phyloP scores from a whole-genome alignment of 2,113 vertebrate species.

The Rhinolophus sinicus region DNA sequence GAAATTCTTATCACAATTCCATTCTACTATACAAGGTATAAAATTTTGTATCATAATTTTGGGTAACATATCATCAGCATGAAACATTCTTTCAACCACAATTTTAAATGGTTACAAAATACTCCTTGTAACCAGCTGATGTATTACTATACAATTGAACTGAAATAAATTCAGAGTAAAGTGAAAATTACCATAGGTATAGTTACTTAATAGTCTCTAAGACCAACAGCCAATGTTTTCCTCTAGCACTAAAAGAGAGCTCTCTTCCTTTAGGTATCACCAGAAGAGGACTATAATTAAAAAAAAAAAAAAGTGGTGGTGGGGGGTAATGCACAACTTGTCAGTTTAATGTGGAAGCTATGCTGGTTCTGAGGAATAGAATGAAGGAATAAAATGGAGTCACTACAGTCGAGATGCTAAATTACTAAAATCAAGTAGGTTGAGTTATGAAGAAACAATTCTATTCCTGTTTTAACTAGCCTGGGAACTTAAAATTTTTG shows the following conservation, averaged over 20 bases:
- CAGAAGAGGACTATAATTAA: not conserved
- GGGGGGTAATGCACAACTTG: not conserved
- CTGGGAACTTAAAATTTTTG: too few relatives aligned
- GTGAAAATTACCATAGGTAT: not conserved
- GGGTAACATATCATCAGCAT: not conserved
- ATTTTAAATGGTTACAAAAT: not conserved
- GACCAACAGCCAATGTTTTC: not conserved
- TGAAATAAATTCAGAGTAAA: not conserved
- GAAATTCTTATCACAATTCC: not conserved
- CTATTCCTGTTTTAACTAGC: too few relatives aligned
- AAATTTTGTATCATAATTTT: constrained; percentile 2
- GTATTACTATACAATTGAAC: not conserved
- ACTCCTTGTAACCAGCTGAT: not conserved
- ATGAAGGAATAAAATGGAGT: too few relatives aligned
- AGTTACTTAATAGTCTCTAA: not conserved
- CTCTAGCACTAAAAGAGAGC: not conserved
- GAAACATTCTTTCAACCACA: not conserved
- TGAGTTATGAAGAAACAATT: too few relatives aligned
- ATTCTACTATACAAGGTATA: not conserved
- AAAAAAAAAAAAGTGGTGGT: not conserved
- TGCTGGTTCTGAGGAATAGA: not conserved
- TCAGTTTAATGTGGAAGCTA: not conserved
- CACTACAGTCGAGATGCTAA: too few relatives aligned
- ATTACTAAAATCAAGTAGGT: too few relatives aligned
- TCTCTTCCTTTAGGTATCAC: not conserved